Evolutionary conservation across 2,797 vertebrate species (phyloP).

Genomic region (Premnoplex brunnescens): DNA sequence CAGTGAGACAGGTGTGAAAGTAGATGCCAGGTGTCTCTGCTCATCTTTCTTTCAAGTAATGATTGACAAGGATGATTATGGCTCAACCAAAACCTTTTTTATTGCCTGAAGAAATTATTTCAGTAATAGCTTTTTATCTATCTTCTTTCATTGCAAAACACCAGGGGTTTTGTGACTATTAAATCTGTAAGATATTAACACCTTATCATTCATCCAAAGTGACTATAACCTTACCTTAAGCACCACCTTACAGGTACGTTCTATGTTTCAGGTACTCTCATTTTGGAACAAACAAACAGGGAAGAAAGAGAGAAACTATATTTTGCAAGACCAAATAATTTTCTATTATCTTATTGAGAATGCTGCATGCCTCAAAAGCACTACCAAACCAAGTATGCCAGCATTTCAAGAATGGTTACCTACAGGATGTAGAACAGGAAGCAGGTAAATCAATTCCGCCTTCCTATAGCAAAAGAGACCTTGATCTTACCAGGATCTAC

Average conservation of each 20-base stretch:
- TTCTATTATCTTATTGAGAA: neutral
- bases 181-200: neutral
- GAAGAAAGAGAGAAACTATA: neutral
- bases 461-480: neutral
- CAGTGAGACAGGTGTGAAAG: conserved; percentile 23
- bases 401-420: neutral
- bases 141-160: neutral
- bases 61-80: neutral
- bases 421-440: neutral
- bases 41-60: neutral
- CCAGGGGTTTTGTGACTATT: neutral
- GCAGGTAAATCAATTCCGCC: neutral
- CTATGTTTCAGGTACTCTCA: neutral
- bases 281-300: neutral
- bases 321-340: neutral
- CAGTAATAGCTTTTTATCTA: neutral
- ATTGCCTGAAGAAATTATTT: neutral
- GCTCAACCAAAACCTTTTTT: conserved; percentile 9
- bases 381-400: neutral
- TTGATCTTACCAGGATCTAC: neutral
- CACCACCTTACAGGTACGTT: neutral
- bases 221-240: neutral
- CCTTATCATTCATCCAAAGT: neutral
- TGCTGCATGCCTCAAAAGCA: neutral
- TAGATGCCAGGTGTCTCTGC: conserved; percentile 8